Conservation (phyloP, 2,888 invertebrate species). For the Agrotis puta region DNA sequence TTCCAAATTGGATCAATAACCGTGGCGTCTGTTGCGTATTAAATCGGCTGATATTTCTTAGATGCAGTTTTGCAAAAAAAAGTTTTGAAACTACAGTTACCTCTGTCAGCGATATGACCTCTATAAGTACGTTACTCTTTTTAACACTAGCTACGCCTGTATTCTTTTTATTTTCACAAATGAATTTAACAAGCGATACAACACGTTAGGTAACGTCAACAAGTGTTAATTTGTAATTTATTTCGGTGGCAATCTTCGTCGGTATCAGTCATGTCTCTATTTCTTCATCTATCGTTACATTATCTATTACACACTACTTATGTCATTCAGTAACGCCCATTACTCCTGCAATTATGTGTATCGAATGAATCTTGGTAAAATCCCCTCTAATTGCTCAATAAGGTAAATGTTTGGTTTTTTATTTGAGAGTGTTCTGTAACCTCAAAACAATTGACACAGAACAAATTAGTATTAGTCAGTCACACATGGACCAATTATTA, state of each 20-base stretch:
- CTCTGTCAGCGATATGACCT: conserved; percentile 31
- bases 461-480: conserved; percentile 28
- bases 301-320: conserved; percentile 54
- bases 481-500: conserved; percentile 40
- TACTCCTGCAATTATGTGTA: conserved; percentile 40
- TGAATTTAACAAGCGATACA: conserved; percentile 29
- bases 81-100: conserved; percentile 30
- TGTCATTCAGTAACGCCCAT: conserved; percentile 53
- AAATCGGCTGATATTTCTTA: conserved; percentile 24
- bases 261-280: conserved; percentile 32
- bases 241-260: conserved; percentile 38
- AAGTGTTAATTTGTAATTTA: conserved; percentile 54
- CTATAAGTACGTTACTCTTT: conserved; percentile 26
- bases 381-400: conserved; percentile 39
- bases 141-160: conserved; percentile 2
- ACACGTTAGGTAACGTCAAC: conserved; percentile 34
- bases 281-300: conserved; percentile 49
- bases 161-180: conserved; percentile 29
- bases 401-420: conserved; percentile 17
- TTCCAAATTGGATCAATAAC: conserved; percentile 20
- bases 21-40: conserved; percentile 14
- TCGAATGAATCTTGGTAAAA: conserved; percentile 33
- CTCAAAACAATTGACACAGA: conserved; percentile 46
- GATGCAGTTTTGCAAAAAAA: conserved; percentile 20
- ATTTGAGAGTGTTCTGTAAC: conserved; percentile 18